phyloP scores from a whole-genome alignment of 2,113 vertebrate species.

The Platycercus adscitus region DNA sequence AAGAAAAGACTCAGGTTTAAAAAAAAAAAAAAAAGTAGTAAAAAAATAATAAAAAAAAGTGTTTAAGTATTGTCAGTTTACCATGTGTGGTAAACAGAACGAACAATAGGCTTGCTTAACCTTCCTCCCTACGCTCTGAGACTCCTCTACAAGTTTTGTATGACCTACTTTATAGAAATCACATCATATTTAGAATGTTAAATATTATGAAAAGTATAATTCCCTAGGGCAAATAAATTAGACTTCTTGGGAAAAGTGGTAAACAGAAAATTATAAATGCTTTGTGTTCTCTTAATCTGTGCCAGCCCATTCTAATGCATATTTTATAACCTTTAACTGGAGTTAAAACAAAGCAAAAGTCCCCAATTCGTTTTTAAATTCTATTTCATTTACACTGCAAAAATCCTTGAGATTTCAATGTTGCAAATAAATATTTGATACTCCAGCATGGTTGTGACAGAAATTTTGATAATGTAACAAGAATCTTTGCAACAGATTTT shows the following conservation, averaged over 20 bases:
- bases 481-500: neutral
- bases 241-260: conserved; percentile 57
- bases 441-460: neutral
- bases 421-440: conserved; percentile 28
- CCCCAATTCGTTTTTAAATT: neutral
- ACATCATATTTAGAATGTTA: conserved; percentile 51
- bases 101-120: conserved; percentile 63
- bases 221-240: conserved; percentile 47
- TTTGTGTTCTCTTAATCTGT: conserved; percentile 54
- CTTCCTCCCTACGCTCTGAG: conserved; percentile 8
- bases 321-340: conserved; percentile 53
- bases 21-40: neutral
- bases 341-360: conserved; percentile 41
- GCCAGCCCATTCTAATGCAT: conserved; percentile 54
- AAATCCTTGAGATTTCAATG: conserved; percentile 20
- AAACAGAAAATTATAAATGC: conserved; percentile 59
- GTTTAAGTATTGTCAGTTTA: conserved; percentile 76
- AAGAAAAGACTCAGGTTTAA: conserved; percentile 75
- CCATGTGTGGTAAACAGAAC: conserved; percentile 69
- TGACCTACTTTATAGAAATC: conserved; percentile 61
- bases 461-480: neutral
- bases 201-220: conserved; percentile 49
- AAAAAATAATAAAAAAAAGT: conserved; percentile 32
- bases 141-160: conserved; percentile 53
- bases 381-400: conserved; percentile 23